Evolutionary conservation across 2,888 invertebrate species (phyloP), one percentile per base, ranked within the genome.

Genomic region (Dicycla oo): DNA sequence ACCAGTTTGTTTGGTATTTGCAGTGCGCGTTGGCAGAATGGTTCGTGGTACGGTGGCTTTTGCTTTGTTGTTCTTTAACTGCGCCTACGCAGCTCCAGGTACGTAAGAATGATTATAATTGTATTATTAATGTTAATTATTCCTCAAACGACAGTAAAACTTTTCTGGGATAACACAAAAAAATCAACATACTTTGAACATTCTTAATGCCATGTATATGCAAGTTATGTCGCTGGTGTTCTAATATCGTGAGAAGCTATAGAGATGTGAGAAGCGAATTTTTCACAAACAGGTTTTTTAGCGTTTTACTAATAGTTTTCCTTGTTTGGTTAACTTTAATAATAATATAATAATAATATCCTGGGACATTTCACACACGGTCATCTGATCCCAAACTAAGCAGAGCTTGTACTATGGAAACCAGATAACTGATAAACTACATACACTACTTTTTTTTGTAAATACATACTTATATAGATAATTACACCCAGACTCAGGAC

Each of bases 11-110:
- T 26, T 40, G 10, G 18, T n/a, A 23, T 60, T 30, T 8, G 63
- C n/a, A 57, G 63, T 63, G 43, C 23, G 34, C 68, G 58, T 43
- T 47, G 38, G 7, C 66, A 77, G 34, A 45, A 77, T 77, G 77
- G 43, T 54, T n/a, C 40, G 57, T 60, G 34, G 6, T 34, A 20
- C 38, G 3, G 51, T 77, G 45, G 47, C 23, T 38, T 49, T 77
- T 13, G 57, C 47, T 45, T 38, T 71, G 11, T 13, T 75, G 1
- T 45, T 67, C 13, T 26, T 60, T 23, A 15, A 7, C 45, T 77
- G 58, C 49, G 30, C 60, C 18, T 49, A 60, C 34, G 47, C 63
- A 38, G 49, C 49, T 43, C 78, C 78, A 77, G 77, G 77, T 51
- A 15, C 15, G 13, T 77, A 63, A 57, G 6, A 5, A 38, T 57